Conservation (phyloP, 2,113 vertebrate species). For the Alces alces region DNA sequence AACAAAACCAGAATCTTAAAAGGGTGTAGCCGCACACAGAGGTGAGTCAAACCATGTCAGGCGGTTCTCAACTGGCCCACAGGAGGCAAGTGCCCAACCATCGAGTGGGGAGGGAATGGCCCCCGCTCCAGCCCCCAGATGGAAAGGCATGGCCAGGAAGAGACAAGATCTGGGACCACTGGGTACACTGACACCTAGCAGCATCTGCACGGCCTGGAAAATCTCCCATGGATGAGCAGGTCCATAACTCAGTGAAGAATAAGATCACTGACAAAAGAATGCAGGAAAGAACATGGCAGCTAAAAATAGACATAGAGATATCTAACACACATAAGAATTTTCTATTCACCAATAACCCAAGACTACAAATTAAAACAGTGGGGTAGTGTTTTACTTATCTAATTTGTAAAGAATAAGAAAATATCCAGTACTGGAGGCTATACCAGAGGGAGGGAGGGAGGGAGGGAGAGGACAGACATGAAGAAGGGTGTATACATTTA, state of each 20-base stretch:
- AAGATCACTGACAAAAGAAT: not conserved
- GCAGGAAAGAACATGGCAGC: not conserved
- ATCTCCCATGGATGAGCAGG: not conserved
- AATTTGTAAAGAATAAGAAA: not conserved
- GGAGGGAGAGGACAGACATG: no score
- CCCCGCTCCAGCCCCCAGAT: not conserved
- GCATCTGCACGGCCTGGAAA: not conserved
- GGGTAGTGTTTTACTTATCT: not conserved
- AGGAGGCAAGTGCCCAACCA: constrained; percentile 8
- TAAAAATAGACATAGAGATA: not conserved
- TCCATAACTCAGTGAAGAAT: not conserved
- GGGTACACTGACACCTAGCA: not conserved
- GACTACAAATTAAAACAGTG: not conserved
- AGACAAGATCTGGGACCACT: not conserved
- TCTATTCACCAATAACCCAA: not conserved
- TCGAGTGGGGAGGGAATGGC: not conserved
- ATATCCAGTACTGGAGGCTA: not conserved
- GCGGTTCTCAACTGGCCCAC: constrained; percentile 49
- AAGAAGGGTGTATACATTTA: accelerated
- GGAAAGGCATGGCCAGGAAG: not conserved
- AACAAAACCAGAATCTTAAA: not conserved
- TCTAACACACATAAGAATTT: not conserved
- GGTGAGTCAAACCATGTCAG: constrained; percentile 62
- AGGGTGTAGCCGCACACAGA: constrained; percentile 43
- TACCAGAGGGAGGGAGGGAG: not conserved